Conservation (phyloP, 1,140 invertebrate species). For the Heliothis subflexa region DNA sequence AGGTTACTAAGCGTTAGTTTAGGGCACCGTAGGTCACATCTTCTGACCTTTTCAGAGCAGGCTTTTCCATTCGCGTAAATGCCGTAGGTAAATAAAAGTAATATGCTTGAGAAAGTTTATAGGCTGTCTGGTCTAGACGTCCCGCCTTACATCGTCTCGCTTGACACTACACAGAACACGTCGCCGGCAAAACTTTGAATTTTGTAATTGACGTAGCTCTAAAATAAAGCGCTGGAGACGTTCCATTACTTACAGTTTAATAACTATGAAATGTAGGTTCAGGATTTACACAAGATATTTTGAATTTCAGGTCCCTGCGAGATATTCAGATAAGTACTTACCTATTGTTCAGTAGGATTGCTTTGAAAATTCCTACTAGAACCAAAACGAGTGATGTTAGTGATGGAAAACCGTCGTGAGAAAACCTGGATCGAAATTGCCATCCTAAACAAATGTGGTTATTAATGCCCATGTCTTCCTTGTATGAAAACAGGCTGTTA, state of each 20-base stretch:
- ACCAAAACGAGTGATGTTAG: too few species aligned
- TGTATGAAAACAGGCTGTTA: too few species aligned
- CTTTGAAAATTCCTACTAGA: too few species aligned
- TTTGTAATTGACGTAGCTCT: slow-evolving; percentile 39
- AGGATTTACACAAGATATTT: slow-evolving; percentile 9
- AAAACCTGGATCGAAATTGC: too few species aligned
- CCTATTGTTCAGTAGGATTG: too few species aligned
- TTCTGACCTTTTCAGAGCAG: slow-evolving; percentile 27
- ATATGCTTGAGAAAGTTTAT: slow-evolving; percentile 48
- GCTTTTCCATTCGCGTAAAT: slow-evolving; percentile 43
- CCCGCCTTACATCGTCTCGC: slow-evolving; percentile 28
- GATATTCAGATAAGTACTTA: neutral
- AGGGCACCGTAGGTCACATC: slow-evolving; percentile 21
- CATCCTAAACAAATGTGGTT: too few species aligned
- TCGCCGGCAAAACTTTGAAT: slow-evolving; percentile 49
- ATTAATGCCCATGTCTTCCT: too few species aligned
- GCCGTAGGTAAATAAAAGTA: slow-evolving; percentile 47
- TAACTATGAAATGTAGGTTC: neutral
- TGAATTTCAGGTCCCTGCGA: too few species aligned
- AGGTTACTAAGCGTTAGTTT: slow-evolving; percentile 19
- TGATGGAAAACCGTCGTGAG: too few species aligned
- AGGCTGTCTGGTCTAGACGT: slow-evolving; percentile 54
- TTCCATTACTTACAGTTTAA: slow-evolving; percentile 17
- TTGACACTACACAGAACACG: slow-evolving; percentile 32
- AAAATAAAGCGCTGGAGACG: slow-evolving; percentile 6